Percentiles rank a stretch among this genome's conserved stretches.
phyloP scores from a whole-genome alignment of 1,140 invertebrate species.

The Asobara japonica region DNA sequence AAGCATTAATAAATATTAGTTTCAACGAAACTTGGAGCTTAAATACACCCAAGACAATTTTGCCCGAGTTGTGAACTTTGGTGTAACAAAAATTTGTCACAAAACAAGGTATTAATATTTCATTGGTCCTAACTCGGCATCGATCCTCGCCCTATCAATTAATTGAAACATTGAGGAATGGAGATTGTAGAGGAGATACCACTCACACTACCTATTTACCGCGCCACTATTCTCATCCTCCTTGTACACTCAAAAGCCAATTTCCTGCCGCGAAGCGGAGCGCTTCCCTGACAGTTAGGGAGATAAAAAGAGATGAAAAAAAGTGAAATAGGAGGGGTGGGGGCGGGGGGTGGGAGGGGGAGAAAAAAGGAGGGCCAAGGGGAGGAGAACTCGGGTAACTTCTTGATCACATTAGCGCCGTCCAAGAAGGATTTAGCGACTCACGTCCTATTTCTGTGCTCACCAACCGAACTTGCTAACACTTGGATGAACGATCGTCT shows the following conservation, averaged over 20 bases:
- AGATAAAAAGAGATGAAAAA: conserved; percentile 5
- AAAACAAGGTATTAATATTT: background rate
- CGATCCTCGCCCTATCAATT: background rate
- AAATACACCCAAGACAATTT: background rate
- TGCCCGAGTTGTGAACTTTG: background rate
- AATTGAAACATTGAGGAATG: background rate
- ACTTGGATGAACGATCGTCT: conserved; percentile 19
- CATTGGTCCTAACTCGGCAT: background rate
- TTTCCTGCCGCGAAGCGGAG: conserved; percentile 3
- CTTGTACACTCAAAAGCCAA: conserved; percentile 22
- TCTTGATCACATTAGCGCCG: conserved; percentile 26
- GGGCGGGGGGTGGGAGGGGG: conserved; percentile 12
- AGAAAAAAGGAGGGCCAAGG: conserved; percentile 1
- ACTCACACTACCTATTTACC: background rate
- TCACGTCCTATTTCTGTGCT: conserved; percentile 20
- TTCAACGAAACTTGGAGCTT: conserved; percentile 18
- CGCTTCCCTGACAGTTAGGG: background rate
- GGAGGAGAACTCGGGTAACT: conserved; percentile 5
- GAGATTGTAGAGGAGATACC: background rate
- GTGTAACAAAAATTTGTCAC: background rate
- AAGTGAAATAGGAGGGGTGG: conserved; percentile 4
- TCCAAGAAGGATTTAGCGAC: conserved; percentile 17
- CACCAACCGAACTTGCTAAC: conserved; percentile 19
- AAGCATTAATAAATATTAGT: conserved; percentile 33
- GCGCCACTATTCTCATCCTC: background rate